Evolutionary conservation across 64 coral and sea anemone genomes (phyloP).

Genomic region (Actinia tenebrosa): DNA sequence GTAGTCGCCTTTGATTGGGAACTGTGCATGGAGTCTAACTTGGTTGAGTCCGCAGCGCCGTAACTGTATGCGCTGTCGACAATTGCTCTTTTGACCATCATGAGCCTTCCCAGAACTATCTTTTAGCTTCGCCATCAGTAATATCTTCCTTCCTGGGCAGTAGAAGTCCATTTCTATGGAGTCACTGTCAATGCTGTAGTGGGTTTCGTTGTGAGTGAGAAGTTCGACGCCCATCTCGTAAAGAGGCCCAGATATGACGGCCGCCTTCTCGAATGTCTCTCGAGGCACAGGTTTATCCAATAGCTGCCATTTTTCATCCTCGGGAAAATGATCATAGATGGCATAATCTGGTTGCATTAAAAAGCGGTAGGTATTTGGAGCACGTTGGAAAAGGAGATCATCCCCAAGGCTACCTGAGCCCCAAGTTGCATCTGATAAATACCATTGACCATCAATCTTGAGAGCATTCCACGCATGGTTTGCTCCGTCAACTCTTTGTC

Average conservation of each 20-base stretch:
- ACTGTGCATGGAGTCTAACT: slow-evolving; percentile 40
- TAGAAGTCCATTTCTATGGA: slow-evolving; percentile 53
- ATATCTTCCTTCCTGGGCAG: slow-evolving; percentile 5
- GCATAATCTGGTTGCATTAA: slow-evolving; percentile 34
- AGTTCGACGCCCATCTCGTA: slow-evolving; percentile 35
- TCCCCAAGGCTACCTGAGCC: slow-evolving; percentile 25
- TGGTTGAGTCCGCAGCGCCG: slow-evolving; percentile 7
- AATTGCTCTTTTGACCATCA: background rate
- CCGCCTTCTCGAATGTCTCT: slow-evolving; percentile 36
- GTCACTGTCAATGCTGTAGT: slow-evolving; percentile 39
- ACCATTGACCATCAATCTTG: slow-evolving; percentile 33
- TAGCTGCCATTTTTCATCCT: slow-evolving; percentile 55
- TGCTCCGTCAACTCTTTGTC: slow-evolving; percentile 29
- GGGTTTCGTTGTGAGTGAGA: slow-evolving; percentile 26
- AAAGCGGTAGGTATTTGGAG: slow-evolving; percentile 41
- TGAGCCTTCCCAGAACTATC: background rate
- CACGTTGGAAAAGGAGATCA: slow-evolving; percentile 47
- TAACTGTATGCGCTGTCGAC: slow-evolving; percentile 6
- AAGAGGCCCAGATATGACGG: slow-evolving; percentile 2
- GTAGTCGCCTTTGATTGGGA: slow-evolving; percentile 38
- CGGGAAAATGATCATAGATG: slow-evolving; percentile 29
- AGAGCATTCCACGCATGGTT: slow-evolving; percentile 63
- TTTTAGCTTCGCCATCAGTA: slow-evolving; percentile 46
- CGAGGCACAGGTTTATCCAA: slow-evolving; percentile 27
- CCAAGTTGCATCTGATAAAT: slow-evolving; percentile 50